Percentiles rank a stretch among this genome's conserved stretches.
Evolutionary conservation across 1,140 invertebrate species (phyloP).

Genomic region (Bombyx mori): ASM3026992v2 NC_085116.1:8002501-8003000

Average conservation of each 20-base stretch:
- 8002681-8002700: slow-evolving; percentile 1
- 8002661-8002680: slow-evolving; percentile 6
- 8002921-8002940: no score
- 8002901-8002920: no score
- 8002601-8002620: slow-evolving; percentile 78
- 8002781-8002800: slow-evolving; percentile 88
- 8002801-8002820: slow-evolving; percentile 83
- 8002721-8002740: slow-evolving; percentile 5
- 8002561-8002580: slow-evolving; percentile 84
- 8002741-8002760: slow-evolving; percentile 79
- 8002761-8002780: slow-evolving; percentile 84
- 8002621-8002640: slow-evolving; percentile 88
- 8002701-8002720: not conserved
- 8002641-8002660: slow-evolving; percentile 66
- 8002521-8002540: slow-evolving; percentile 91
- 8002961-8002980: no score
- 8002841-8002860: slow-evolving; percentile 72
- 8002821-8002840: slow-evolving; percentile 82
- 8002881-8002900: slow-evolving; percentile 72
- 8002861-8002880: slow-evolving; percentile 73
- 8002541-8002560: slow-evolving; percentile 84
- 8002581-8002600: slow-evolving; percentile 83
- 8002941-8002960: no score
- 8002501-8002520: slow-evolving; percentile 85
- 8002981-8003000: not conserved